These are phyloP conservation scores for Drosophila subpulchrella DNA, from an alignment of 1,140 invertebrate genomes.

Conservation along the genomic window DNA sequence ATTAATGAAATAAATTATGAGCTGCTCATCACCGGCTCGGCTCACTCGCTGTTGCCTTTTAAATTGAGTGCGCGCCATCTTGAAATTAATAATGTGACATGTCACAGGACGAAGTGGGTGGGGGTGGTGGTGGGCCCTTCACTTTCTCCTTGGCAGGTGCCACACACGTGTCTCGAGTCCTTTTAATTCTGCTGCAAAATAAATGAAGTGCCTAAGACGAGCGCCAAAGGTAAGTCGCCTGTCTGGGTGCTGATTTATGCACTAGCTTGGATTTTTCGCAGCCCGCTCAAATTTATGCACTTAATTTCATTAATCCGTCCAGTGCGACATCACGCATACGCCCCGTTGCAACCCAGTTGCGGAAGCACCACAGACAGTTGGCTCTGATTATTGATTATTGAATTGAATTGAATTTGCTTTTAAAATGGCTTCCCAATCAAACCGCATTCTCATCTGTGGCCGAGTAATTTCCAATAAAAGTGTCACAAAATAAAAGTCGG, in stretches of 20 bases:
- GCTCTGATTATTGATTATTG: slow-evolving; percentile 30
- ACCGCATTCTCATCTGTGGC: slow-evolving; percentile 39
- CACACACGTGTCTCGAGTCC: slow-evolving; percentile 36
- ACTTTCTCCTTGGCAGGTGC: slow-evolving; percentile 17
- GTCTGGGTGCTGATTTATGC: slow-evolving; percentile 51
- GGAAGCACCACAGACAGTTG: slow-evolving; percentile 39
- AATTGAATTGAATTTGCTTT: slow-evolving; percentile 44
- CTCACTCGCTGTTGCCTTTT: slow-evolving; percentile 49
- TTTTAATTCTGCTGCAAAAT: slow-evolving; percentile 62
- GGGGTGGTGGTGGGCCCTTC: too few relatives aligned
- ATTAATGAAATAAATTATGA: slow-evolving; percentile 84
- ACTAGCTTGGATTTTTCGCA: slow-evolving; percentile 27
- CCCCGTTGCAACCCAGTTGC: slow-evolving; percentile 30
- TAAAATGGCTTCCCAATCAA: slow-evolving; percentile 23
- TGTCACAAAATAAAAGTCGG: slow-evolving; percentile 31
- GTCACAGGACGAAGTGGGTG: slow-evolving; percentile 11
- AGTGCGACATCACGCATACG: slow-evolving; percentile 59
- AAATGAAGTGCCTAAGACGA: slow-evolving; percentile 65
- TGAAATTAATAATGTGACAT: slow-evolving; percentile 79
- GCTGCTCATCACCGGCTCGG: slow-evolving; percentile 54
- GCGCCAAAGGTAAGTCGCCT: slow-evolving; percentile 20
- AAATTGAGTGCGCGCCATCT: slow-evolving; percentile 80
- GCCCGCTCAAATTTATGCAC: slow-evolving; percentile 51
- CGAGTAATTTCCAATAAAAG: slow-evolving; percentile 39
- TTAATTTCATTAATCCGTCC: slow-evolving; percentile 50